Evolutionary conservation across 2,113 vertebrate genomes (phyloP).

Genomic region (Hippoglossus stenolepis): DNA sequence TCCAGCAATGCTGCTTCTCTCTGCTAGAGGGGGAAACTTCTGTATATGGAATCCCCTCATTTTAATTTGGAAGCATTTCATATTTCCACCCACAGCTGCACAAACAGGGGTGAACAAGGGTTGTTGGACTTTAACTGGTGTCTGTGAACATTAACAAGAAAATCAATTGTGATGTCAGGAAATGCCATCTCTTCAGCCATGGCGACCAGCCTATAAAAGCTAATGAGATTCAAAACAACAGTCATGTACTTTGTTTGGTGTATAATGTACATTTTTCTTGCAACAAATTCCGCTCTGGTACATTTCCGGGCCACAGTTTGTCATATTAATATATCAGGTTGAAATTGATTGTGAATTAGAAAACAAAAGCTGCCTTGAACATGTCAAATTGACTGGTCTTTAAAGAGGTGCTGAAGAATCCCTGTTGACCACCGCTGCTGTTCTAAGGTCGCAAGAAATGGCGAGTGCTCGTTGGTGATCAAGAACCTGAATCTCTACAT

Average conservation of each 20-base stretch:
- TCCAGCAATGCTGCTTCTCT: conserved; percentile 69
- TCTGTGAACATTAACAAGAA: not conserved
- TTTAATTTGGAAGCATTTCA: conserved; percentile 34
- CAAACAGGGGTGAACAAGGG: not conserved
- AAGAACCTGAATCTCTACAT: too few species aligned
- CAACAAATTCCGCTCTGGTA: not conserved
- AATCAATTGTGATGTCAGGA: not conserved
- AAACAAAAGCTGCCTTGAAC: too few species aligned
- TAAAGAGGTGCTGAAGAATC: too few species aligned
- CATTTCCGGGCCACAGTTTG: not conserved
- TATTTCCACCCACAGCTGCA: conserved; percentile 37
- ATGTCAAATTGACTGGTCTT: too few species aligned
- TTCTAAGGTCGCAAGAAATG: too few species aligned
- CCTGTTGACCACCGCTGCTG: too few species aligned
- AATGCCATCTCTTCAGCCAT: not conserved
- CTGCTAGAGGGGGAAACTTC: conserved; percentile 50
- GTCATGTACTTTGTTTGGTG: not conserved
- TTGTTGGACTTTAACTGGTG: not conserved
- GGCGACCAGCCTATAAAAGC: not conserved
- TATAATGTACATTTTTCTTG: not conserved
- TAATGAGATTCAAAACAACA: not conserved
- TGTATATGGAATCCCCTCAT: conserved; percentile 29
- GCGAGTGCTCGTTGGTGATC: too few species aligned
- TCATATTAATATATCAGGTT: too few species aligned
- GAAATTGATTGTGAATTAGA: too few species aligned